A percentile compares a stretch with the other conserved stretches of the same genome.
Conservation (phyloP, 2,113 vertebrate species). For the Shinisaurus crocodilurus region DNA sequence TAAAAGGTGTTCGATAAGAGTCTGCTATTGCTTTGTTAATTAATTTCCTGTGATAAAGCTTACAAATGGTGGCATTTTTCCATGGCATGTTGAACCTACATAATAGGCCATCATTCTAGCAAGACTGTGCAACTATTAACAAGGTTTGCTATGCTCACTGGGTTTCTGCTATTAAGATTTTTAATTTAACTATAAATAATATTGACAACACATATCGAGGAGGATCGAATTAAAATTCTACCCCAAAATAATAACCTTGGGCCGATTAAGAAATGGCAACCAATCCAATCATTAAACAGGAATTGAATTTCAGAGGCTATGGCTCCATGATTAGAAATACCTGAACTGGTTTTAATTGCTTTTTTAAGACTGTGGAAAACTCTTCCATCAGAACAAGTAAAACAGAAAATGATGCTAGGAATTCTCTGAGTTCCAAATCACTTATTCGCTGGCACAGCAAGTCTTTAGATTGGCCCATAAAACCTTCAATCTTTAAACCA, state of each 20-base stretch:
- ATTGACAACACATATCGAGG: slow-evolving; percentile 48
- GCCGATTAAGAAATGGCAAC: slow-evolving; percentile 30
- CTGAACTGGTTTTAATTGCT: slow-evolving; percentile 42
- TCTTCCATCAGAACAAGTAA: slow-evolving; percentile 36
- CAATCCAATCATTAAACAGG: slow-evolving; percentile 43
- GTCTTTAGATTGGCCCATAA: not conserved
- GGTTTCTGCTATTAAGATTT: slow-evolving; percentile 56
- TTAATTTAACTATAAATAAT: slow-evolving; percentile 64
- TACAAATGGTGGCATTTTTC: slow-evolving; percentile 54
- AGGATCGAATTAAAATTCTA: slow-evolving; percentile 44
- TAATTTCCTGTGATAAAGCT: slow-evolving; percentile 58
- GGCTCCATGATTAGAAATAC: slow-evolving; percentile 41
- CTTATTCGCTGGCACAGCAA: not conserved
- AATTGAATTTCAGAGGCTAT: slow-evolving; percentile 42
- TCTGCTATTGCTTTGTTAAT: slow-evolving; percentile 55
- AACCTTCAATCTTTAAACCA: not conserved
- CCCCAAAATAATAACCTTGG: slow-evolving; percentile 32
- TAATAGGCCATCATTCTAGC: slow-evolving; percentile 48
- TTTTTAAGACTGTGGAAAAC: slow-evolving; percentile 24
- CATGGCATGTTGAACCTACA: slow-evolving; percentile 32
- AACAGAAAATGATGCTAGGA: not conserved
- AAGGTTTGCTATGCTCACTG: slow-evolving; percentile 56
- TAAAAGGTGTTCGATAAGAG: slow-evolving; percentile 49
- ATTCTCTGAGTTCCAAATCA: slow-evolving; percentile 20
- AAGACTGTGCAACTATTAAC: slow-evolving; percentile 41